Percentiles rank a stretch among this genome's conserved stretches.
Conservation (phyloP, 2,888 invertebrate species). For the Spialia ferax region DNA sequence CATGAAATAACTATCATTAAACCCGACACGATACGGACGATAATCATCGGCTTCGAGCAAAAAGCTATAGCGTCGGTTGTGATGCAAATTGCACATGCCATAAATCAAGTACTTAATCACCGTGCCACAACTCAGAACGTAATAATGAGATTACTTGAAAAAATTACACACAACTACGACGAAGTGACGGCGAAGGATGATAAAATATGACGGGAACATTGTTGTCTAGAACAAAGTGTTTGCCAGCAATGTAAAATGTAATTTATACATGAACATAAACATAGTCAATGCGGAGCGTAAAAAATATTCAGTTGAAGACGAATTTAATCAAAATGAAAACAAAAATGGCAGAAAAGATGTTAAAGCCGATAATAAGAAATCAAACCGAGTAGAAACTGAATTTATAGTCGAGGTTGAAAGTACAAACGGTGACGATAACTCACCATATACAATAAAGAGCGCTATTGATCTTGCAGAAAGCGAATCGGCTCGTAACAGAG, state of each 20-base stretch:
- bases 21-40: conserved; percentile 84
- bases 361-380: conserved; percentile 78
- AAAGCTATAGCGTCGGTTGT: conserved; percentile 79
- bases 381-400: conserved; percentile 66
- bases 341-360: conserved; percentile 64
- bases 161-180: conserved; percentile 68
- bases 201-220: conserved; percentile 61
- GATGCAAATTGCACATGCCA: conserved; percentile 84
- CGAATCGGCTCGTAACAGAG: conserved; percentile 83
- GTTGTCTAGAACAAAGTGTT: conserved; percentile 52
- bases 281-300: neutral
- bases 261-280: too few relatives aligned
- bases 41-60: conserved; percentile 81
- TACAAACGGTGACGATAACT: conserved; percentile 77
- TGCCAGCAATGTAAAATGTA: too few relatives aligned
- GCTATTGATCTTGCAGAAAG: conserved; percentile 84
- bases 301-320: neutral
- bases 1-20: conserved; percentile 85
- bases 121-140: conserved; percentile 70
- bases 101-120: conserved; percentile 85
- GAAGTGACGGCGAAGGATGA: conserved; percentile 55
- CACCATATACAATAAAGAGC: conserved; percentile 80
- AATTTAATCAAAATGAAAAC: conserved; percentile 3
- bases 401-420: conserved; percentile 72
- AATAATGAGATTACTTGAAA: conserved; percentile 84